Percentiles rank a stretch among this genome's conserved stretches.
These are phyloP conservation scores for Scolopax rusticola DNA, from an alignment of 2,797 vertebrate species.

Conservation along the genomic window DNA sequence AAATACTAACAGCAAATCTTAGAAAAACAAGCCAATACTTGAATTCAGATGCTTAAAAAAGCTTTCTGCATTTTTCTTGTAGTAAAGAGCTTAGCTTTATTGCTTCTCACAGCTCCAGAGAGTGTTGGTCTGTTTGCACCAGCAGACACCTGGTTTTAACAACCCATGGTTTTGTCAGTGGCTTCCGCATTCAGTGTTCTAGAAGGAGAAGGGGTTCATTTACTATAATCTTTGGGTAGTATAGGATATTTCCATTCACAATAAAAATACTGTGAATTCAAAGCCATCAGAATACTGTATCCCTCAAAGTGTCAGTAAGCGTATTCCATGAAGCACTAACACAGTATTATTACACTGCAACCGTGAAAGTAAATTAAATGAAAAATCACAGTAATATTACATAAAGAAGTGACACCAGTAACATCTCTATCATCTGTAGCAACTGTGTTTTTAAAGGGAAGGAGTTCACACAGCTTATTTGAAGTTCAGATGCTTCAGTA, in stretches of 20 bases:
- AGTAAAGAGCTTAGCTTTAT: background rate
- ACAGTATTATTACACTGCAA: accelerated
- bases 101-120: background rate
- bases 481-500: background rate
- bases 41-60: background rate
- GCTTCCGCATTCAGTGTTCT: background rate
- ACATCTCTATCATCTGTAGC: background rate
- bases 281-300: background rate
- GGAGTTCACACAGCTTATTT: background rate
- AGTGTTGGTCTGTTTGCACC: background rate
- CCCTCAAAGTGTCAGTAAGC: background rate
- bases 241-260: background rate
- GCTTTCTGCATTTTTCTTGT: background rate
- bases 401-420: background rate
- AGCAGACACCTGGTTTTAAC: background rate
- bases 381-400: background rate
- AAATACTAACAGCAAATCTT: background rate
- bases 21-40: background rate
- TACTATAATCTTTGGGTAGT: background rate
- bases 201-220: background rate
- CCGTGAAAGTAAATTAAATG: background rate
- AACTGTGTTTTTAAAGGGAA: background rate
- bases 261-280: background rate
- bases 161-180: background rate
- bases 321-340: background rate